Conservation (phyloP, 30 jellyfish, hydroid and myxozoan species). For the Hydra vulgaris region DNA sequence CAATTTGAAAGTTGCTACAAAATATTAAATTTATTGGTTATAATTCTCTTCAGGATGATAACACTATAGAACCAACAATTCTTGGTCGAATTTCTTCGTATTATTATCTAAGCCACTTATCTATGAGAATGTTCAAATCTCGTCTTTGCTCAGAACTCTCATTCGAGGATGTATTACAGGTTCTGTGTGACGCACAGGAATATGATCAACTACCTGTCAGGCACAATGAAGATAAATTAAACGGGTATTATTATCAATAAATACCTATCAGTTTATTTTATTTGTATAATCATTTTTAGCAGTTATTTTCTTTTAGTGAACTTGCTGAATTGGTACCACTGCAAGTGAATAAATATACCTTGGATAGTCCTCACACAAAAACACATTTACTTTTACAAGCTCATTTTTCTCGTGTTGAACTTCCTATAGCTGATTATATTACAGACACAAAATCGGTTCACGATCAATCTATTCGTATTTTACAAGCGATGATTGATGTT, state of each 20-base stretch:
- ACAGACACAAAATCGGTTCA: constrained; percentile 94
- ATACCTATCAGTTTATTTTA: neutral
- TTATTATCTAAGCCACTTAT: constrained; percentile 75
- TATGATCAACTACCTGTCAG: constrained; percentile 80
- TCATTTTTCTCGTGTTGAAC: constrained; percentile 61
- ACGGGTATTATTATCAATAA: constrained; percentile 35
- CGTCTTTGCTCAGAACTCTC: constrained; percentile 34
- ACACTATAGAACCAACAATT: constrained; percentile 60
- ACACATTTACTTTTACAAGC: constrained; percentile 90
- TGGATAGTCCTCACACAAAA: constrained; percentile 82
- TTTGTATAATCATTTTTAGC: neutral
- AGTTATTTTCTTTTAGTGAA: constrained; percentile 34
- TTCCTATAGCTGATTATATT: constrained; percentile 85
- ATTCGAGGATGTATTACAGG: constrained; percentile 50
- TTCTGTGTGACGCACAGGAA: constrained; percentile 70
- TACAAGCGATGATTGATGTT: constrained; percentile 95
- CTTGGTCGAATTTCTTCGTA: constrained; percentile 90
- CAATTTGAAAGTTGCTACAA: no score
- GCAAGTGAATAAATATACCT: constrained; percentile 52
- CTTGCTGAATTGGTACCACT: constrained; percentile 74
- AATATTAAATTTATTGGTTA: no score
- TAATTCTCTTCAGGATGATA: constrained; percentile 58
- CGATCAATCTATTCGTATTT: constrained; percentile 93
- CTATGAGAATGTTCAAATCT: constrained; percentile 59
- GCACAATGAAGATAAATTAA: constrained; percentile 91